phyloP scores from a whole-genome alignment of 2,888 invertebrate species.

The Agrypnus murinus region DNA sequence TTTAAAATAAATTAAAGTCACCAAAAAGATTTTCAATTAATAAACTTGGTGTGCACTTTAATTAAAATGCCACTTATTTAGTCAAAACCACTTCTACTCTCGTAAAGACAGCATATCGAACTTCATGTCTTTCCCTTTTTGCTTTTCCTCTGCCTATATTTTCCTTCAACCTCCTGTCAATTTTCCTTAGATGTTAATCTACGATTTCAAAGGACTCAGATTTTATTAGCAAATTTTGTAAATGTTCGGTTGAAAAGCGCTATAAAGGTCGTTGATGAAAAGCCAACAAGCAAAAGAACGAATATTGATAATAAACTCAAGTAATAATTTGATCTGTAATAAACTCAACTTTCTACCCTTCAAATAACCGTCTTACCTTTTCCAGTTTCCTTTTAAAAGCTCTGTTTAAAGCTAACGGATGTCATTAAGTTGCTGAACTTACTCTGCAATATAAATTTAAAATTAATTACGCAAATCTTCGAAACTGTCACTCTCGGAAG shows the following conservation, averaged over 20 bases:
- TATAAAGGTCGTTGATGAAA: constrained; percentile 9
- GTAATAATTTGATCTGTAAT: constrained; percentile 22
- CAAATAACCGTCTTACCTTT: constrained; percentile 13
- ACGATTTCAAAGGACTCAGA: constrained; percentile 6
- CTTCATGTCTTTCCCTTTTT: too few species aligned
- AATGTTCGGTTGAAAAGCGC: constrained; percentile 10
- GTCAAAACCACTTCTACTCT: too few species aligned
- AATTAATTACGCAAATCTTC: constrained; percentile 24
- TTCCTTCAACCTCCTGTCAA: constrained; percentile 3
- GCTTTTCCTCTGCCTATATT: too few species aligned
- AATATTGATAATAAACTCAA: constrained; percentile 8
- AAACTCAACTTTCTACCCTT: constrained; percentile 12
- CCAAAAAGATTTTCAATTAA: too few species aligned
- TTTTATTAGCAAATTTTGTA: constrained; percentile 20
- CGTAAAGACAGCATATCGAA: too few species aligned
- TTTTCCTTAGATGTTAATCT: constrained; percentile 3
- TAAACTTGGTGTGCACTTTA: too few species aligned
- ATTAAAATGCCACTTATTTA: too few species aligned
- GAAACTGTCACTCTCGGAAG: constrained; percentile 2
- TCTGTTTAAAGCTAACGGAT: constrained; percentile 14
- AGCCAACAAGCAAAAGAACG: constrained; percentile 18
- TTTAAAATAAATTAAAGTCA: too few species aligned
- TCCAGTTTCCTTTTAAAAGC: constrained; percentile 7
- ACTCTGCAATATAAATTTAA: constrained; percentile 20
- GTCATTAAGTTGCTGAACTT: constrained; percentile 23